Evolutionary conservation across 2,888 invertebrate genomes (phyloP), one percentile per base, ranked within the genome.

Genomic region (Himalopsyche tibetana): DNA sequence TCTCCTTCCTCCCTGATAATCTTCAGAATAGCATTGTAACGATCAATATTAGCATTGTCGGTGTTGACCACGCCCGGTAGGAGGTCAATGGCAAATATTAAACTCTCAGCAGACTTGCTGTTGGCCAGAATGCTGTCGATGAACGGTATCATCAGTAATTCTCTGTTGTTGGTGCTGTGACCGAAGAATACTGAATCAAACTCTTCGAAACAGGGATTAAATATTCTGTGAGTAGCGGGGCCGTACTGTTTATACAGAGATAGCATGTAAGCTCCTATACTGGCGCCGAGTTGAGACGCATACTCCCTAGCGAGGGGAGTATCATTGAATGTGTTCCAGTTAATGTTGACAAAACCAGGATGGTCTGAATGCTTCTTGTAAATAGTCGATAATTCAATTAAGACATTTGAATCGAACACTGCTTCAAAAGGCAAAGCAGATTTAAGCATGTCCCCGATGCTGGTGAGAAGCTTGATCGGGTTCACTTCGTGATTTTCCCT

Each of bases 361-460:
- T 85, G 56, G n/a, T 45, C 40, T 28, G 82, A 82, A 11, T 84
- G 36, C 38, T 85, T 55, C n/a, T 55, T 63, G 40, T 80, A 86
- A 40, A 38, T 83, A 5, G 82, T 80, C 8, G 83, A 63, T 6
- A 85, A 17, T 40, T 63, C 40, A 9, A 85, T 42, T 36, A 81
- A 45, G 4, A 86, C 19, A 40, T 84, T 79, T 4, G 86, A 69
- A 8, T 87, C 74, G 28, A 87, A 81, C 0, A 51, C 55, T 1
- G 85, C 83, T 17, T 80, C 84, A 9, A 84, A 80, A 15, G 87
- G 86, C 40, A 87, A 55, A 36, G 55, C 40, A 4, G 85, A 82
- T 28, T 74, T 84, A 15, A 88, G 19, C 82, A 87, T 84, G 3
- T 85, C 85, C 36, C 40, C 42, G 5, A 88, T 38, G 36, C 63